A percentile compares a stretch with the other conserved stretches of the same genome.
Conservation (phyloP, 2,113 vertebrate genomes). For the Sapayoa aenigma region DNA sequence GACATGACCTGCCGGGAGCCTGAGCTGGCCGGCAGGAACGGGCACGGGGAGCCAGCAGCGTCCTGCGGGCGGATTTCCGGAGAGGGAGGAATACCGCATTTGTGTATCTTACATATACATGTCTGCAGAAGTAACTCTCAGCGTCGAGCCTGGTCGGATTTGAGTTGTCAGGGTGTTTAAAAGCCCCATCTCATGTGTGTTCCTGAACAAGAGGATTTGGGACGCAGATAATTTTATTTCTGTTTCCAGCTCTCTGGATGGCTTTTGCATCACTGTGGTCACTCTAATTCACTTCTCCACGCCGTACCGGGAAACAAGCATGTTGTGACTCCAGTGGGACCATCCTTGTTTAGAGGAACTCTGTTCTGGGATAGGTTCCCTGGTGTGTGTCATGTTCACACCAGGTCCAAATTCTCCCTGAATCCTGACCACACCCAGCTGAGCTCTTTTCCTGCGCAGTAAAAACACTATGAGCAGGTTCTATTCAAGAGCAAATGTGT, state of each 20-base stretch:
- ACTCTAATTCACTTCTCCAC: background rate
- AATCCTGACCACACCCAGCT: background rate
- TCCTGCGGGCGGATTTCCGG: rapidly evolving
- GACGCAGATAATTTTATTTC: background rate
- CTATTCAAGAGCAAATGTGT: background rate
- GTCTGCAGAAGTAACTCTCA: background rate
- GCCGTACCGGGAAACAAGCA: rapidly evolving
- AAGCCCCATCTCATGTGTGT: background rate
- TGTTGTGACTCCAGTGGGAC: background rate
- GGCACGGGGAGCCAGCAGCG: background rate
- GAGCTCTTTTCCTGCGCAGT: background rate
- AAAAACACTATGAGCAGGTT: background rate
- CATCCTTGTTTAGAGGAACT: rapidly evolving
- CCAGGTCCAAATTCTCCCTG: background rate
- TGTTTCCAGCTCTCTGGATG: background rate
- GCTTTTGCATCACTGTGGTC: background rate
- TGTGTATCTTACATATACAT: background rate
- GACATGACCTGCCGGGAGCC: background rate
- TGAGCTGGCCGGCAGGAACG: background rate
- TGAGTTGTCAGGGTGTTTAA: background rate
- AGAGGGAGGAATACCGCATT: background rate
- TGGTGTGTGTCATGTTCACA: rapidly evolving
- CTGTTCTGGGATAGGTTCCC: background rate
- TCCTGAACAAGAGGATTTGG: background rate
- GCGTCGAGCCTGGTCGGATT: rapidly evolving